A percentile compares a stretch with the other conserved stretches of the same genome.
Evolutionary conservation across 1,140 invertebrate species (phyloP).

Genomic region (Eriocheir sinensis): DNA sequence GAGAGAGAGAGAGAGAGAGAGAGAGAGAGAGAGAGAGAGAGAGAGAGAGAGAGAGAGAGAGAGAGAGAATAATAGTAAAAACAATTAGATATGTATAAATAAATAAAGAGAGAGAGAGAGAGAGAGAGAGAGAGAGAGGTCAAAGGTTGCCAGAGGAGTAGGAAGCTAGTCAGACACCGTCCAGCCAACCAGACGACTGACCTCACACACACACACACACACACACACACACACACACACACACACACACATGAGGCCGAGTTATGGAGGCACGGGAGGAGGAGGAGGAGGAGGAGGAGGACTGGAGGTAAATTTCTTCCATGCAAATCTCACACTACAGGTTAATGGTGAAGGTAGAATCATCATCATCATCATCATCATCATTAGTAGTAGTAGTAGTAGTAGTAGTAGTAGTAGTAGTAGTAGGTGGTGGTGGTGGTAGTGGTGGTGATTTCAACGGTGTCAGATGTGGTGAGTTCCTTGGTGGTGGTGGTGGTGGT

Average conservation of each 20-base stretch:
- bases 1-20: neutral
- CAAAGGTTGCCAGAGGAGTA: conserved; percentile 11
- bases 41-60: neutral
- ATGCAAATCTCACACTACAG: neutral
- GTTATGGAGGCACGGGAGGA: neutral
- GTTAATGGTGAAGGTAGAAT: too few relatives aligned
- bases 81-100: too few relatives aligned
- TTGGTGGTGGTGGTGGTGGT: neutral
- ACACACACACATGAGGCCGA: neutral
- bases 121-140: conserved; percentile 14
- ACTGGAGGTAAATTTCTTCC: neutral
- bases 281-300: neutral
- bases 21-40: conserved; percentile 22
- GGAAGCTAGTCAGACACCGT: conserved; percentile 19
- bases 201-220: conserved; percentile 11
- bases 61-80: too few relatives aligned
- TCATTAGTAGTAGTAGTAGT: too few relatives aligned
- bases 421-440: neutral
- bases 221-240: conserved; percentile 22
- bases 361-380: too few relatives aligned
- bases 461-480: too few relatives aligned
- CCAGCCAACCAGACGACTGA: conserved; percentile 29
- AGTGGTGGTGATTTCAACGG: too few relatives aligned
- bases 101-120: neutral
- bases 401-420: neutral